Conservation (phyloP, 2,113 vertebrate species). For the Bujurquina vittata region DNA sequence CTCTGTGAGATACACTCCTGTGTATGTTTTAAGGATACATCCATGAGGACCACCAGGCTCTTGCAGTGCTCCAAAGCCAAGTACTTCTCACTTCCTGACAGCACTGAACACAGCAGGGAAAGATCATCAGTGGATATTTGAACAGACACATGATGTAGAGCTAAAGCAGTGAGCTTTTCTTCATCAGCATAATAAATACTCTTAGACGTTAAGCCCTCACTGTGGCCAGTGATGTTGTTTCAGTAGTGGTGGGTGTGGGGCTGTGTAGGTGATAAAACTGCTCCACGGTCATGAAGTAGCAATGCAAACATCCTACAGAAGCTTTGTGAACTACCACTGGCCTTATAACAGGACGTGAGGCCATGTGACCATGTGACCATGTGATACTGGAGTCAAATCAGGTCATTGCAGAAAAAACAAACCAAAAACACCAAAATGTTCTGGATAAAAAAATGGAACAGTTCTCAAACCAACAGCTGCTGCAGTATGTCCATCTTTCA, state of each 20-base stretch:
- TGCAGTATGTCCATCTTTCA: background rate
- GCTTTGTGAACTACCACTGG: rapidly evolving
- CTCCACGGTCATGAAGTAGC: background rate
- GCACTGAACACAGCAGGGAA: conserved; percentile 50
- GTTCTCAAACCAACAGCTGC: background rate
- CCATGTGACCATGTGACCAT: background rate
- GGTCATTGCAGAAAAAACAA: too few relatives aligned
- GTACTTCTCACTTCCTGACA: conserved; percentile 75
- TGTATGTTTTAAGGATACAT: conserved; percentile 75
- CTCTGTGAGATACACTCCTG: background rate
- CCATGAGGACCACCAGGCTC: conserved; percentile 80
- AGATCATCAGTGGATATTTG: background rate
- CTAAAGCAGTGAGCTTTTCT: too few relatives aligned
- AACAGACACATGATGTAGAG: background rate
- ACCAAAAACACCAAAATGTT: too few relatives aligned
- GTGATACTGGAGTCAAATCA: too few relatives aligned
- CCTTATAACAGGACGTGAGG: background rate
- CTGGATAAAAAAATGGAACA: too few relatives aligned
- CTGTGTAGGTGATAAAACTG: background rate
- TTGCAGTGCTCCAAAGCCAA: conserved; percentile 80
- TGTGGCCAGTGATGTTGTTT: background rate
- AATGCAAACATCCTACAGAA: background rate
- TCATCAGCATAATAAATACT: background rate
- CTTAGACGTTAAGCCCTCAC: background rate
- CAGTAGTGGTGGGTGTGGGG: background rate